Base-by-base conservation (phyloP, 2,888 invertebrate species). In the Microdon myrmicae region DNA sequence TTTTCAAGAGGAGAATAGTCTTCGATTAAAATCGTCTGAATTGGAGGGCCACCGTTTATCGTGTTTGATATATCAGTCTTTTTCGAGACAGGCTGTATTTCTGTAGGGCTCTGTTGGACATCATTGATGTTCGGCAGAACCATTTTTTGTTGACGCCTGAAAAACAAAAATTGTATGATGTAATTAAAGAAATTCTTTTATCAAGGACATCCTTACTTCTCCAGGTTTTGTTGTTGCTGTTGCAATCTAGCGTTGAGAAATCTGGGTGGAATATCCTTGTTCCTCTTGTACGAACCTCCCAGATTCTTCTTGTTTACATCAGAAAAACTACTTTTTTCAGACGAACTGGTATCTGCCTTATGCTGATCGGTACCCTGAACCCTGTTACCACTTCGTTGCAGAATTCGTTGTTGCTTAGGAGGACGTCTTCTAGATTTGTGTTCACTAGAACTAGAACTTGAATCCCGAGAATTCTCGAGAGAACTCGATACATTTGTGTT, bases 1-100 rank as follows among this genome's bases (percentile, higher is more conserved):
- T 81, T 81, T 6, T 83, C 81, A 1, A 83, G 58, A 0, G 83
- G 68, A 5, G 83, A 76, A 29, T 85, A 86, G 51, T 83, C 74
- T 34, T 75, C 76, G 0, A 48, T 49, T 2, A 44, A 14, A 9
- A 54, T 44, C 5, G 47, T 20, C 23, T 68, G 45, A 4, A 56
- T n/a, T n/a, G n/a, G 19, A 14, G 47, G 25, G 9, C 19, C 22
- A n/a, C 14, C 29, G 39, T 8, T 37, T 1, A 54, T 53, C 0
- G 60, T 60, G 10, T 38, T 22, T 2, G 61, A 31, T n/a, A 64
- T 45, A 22, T 51, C 59, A 38, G 59, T 54, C 19, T 71, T 77
- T 3, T 75, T 78, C 49, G 76, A 75, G 2, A 77, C 75, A 0
- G 76, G 76, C 64, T 76, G 75, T 22, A 74, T 72, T 54, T 67